Evolutionary conservation across 2,113 vertebrate species (phyloP).

Genomic region (Gallinago media): DNA sequence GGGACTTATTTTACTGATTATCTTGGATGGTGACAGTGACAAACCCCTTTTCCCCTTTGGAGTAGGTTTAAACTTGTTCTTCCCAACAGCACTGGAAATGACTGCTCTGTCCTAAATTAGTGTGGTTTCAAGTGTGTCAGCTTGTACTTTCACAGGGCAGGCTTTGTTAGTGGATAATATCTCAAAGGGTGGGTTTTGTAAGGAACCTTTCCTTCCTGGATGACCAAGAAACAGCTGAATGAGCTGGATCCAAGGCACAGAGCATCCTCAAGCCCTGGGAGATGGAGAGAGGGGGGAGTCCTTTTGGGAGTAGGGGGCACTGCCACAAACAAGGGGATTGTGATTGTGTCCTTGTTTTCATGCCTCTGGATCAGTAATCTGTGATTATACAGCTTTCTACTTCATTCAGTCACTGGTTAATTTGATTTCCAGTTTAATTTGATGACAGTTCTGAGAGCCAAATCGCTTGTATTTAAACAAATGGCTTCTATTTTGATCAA

Average conservation of each 20-base stretch:
- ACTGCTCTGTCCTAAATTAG: not conserved
- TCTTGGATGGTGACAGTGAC: not conserved
- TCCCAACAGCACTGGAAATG: not conserved
- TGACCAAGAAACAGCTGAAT: not conserved
- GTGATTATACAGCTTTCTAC: conserved; percentile 25
- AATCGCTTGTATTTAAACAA: conserved; percentile 58
- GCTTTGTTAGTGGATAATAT: not conserved
- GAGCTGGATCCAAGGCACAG: not conserved
- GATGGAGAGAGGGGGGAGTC: not conserved
- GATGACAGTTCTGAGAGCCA: conserved; percentile 43
- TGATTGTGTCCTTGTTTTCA: not conserved
- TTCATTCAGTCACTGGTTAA: conserved; percentile 34
- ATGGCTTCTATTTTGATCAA: conserved; percentile 46
- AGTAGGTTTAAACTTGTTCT: not conserved
- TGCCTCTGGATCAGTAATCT: not conserved
- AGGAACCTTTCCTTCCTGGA: not conserved
- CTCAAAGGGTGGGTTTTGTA: not conserved
- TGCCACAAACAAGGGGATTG: not conserved
- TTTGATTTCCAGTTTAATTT: conserved; percentile 64
- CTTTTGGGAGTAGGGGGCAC: not conserved
- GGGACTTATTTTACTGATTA: not conserved
- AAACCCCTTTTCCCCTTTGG: not conserved
- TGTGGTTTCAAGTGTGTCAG: not conserved
- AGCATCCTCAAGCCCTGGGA: not conserved
- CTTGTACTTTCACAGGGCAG: not conserved